Evolutionary conservation across 1,140 invertebrate genomes (phyloP).

Genomic region (Portunus trituberculatus): DNA sequence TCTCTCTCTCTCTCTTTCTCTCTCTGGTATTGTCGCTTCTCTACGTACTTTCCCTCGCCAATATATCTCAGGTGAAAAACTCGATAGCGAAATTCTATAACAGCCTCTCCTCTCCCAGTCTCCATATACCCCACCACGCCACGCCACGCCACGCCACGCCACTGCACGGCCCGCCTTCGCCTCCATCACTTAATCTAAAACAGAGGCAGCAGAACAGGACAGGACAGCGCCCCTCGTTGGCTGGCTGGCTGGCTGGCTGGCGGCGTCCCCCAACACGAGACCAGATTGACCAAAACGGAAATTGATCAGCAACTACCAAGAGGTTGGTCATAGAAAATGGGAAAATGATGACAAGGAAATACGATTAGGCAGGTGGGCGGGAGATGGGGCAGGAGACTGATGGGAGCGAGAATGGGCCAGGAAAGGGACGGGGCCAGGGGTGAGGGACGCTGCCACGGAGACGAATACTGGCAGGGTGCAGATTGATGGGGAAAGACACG

Average conservation of each 20-base stretch:
- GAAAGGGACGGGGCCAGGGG: background rate
- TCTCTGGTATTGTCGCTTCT: too few species aligned
- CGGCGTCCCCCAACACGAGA: background rate
- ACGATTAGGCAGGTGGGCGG: constrained; percentile 66
- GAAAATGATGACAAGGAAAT: constrained; percentile 69
- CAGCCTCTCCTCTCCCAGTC: background rate
- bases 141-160: background rate
- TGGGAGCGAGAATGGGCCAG: constrained; percentile 21
- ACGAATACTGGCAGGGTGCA: background rate
- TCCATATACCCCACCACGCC: too few species aligned
- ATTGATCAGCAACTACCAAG: constrained; percentile 71
- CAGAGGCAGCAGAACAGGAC: too few species aligned
- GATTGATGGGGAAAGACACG: background rate
- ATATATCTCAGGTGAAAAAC: too few species aligned
- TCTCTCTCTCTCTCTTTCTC: background rate
- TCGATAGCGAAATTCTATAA: too few species aligned
- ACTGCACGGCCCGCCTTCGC: background rate
- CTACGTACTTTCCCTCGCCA: too few species aligned
- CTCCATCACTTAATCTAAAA: background rate
- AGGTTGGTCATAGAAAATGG: constrained; percentile 66
- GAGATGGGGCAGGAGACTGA: background rate
- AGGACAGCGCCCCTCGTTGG: too few species aligned
- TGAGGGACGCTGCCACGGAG: background rate
- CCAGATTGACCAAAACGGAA: constrained; percentile 62
- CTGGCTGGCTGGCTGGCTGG: too few species aligned